Evolutionary conservation across 2,113 vertebrate species (phyloP), one percentile per base, ranked within the genome.

Genomic region (Hippotragus niger): DNA sequence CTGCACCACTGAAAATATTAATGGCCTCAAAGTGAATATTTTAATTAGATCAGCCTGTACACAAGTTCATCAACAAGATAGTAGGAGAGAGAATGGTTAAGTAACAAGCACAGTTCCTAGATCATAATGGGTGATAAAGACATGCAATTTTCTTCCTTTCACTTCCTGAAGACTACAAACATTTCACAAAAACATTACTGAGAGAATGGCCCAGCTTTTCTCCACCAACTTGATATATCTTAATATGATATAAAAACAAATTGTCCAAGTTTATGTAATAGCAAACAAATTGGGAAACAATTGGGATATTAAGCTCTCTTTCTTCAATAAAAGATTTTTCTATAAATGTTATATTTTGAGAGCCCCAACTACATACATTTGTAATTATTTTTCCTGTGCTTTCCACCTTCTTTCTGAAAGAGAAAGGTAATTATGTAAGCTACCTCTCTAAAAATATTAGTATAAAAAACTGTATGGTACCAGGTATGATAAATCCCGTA

Each of bases 181-280:
- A 43, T 64, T 76, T 60, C 29, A 62, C 62, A 55, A 31, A 95
- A 76, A 78, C 47, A 29, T 55, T 33, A 83, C 47, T 88, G 33
- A 62, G 71, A 96, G 40, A 94, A 97, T 45, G 25, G n/a, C 11
- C 52, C 87, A 53, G 40, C 76, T 90, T 62, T 8, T 40, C 80
- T 87, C 58, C 11, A 83, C n/a, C 47, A 53, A 55, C 7, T 86
- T 67, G 29, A 17, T 78, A 15, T 53, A 89, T 86, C 76, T 57
- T 93, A 89, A 81, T 85, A 95, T 62, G 25, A 85, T 88, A 93
- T 40, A 96, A 76, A 81, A 82, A 40, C 96, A 45, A 64, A 47
- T 57, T 36, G 64, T 47, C 36, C 47, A 97, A 47, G 87, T 87
- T 94, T 80, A 60, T 13, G 23, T 87, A 90, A 83, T 12, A 78